Evolutionary conservation across 2,888 invertebrate species (phyloP).

Genomic region (Epirrhoe tristata): DNA sequence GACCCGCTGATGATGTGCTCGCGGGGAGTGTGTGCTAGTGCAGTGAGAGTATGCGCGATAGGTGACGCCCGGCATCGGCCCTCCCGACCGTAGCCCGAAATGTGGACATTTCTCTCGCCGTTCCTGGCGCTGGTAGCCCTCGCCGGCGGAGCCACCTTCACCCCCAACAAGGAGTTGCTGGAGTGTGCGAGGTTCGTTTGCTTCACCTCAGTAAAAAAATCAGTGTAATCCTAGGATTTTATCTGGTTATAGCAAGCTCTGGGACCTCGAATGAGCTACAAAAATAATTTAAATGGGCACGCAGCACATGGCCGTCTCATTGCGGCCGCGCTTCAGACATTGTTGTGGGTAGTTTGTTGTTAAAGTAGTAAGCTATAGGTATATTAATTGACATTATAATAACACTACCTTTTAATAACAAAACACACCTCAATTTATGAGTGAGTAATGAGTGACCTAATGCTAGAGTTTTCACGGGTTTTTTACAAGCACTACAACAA

Average conservation of each 20-base stretch:
- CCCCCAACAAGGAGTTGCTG: slow-evolving; percentile 75
- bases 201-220: slow-evolving; percentile 11
- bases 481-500: slow-evolving; percentile 11
- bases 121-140: slow-evolving; percentile 70
- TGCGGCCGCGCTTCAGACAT: slow-evolving; percentile 32
- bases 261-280: slow-evolving; percentile 73
- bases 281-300: slow-evolving; percentile 78
- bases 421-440: slow-evolving; percentile 13
- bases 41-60: slow-evolving; percentile 70
- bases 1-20: slow-evolving; percentile 71
- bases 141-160: slow-evolving; percentile 70
- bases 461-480: slow-evolving; percentile 7
- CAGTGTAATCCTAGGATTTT: slow-evolving; percentile 17
- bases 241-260: slow-evolving; percentile 49
- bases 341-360: slow-evolving; percentile 31
- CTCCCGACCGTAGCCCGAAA: slow-evolving; percentile 69
- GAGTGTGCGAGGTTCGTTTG: slow-evolving; percentile 81
- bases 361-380: slow-evolving; percentile 22
- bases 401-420: slow-evolving; percentile 3
- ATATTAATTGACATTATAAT: slow-evolving; percentile 40
- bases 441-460: slow-evolving; percentile 17
- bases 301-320: slow-evolving; percentile 55
- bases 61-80: slow-evolving; percentile 65
- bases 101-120: slow-evolving; percentile 73
- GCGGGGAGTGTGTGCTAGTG: slow-evolving; percentile 72